Conservation (phyloP, 2,797 vertebrate genomes). For the Coluber constrictor region DNA sequence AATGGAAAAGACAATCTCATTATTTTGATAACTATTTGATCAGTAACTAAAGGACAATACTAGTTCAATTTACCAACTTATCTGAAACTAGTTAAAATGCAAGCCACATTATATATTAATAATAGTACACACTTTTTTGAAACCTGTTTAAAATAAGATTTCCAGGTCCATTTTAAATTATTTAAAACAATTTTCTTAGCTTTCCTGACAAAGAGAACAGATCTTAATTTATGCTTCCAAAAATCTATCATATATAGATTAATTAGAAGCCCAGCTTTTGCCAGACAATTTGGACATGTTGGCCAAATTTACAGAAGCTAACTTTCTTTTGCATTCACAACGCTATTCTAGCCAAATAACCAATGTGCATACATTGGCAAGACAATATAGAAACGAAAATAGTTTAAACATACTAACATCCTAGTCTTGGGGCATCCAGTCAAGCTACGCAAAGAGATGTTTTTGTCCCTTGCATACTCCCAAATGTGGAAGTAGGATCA, state of each 20-base stretch:
- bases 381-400: slow-evolving; percentile 64
- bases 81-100: slow-evolving; percentile 49
- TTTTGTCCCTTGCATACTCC: slow-evolving; percentile 72
- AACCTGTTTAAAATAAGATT: slow-evolving; percentile 36
- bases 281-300: slow-evolving; percentile 34
- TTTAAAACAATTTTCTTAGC: slow-evolving; percentile 45
- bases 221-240: slow-evolving; percentile 8
- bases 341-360: slow-evolving; percentile 47
- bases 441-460: slow-evolving; percentile 71
- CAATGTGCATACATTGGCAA: slow-evolving; percentile 61
- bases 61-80: slow-evolving; percentile 41
- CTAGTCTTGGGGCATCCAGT: slow-evolving; percentile 72
- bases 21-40: slow-evolving; percentile 41
- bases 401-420: slow-evolving; percentile 70
- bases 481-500: slow-evolving; percentile 73
- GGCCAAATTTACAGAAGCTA: slow-evolving; percentile 50
- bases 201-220: slow-evolving; percentile 20
- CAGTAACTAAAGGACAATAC: slow-evolving; percentile 12
- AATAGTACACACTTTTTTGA: slow-evolving; percentile 41
- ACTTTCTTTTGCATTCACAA: slow-evolving; percentile 51
- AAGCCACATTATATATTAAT: slow-evolving; percentile 44
- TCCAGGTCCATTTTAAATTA: slow-evolving; percentile 36
- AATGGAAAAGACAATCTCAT: slow-evolving; percentile 5
- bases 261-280: slow-evolving; percentile 54
- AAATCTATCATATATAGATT: slow-evolving; percentile 10